These are phyloP conservation scores for Euura lappo DNA, from an alignment of 1,140 invertebrate species.

Conservation along the genomic window DNA sequence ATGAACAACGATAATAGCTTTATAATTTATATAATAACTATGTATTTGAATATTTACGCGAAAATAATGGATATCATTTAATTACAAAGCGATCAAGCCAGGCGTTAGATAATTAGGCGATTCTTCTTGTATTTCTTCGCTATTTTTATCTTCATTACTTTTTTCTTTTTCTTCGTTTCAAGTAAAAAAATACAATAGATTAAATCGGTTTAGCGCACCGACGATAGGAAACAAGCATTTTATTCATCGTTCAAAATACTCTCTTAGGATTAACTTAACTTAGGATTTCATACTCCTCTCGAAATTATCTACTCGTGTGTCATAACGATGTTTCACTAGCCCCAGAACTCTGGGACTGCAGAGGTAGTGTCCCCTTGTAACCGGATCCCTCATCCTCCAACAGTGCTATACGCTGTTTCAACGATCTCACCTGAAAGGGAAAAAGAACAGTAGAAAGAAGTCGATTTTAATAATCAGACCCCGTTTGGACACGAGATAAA, in stretches of 20 bases:
- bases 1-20: neutral
- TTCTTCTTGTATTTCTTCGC: neutral
- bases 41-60: neutral
- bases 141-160: neutral
- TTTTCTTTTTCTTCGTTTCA: constrained; percentile 11
- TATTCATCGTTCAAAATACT: constrained; percentile 20
- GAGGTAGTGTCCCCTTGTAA: constrained; percentile 40
- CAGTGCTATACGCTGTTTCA: constrained; percentile 46
- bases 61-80: neutral
- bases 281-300: neutral
- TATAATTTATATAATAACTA: neutral
- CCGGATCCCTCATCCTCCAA: constrained; percentile 43
- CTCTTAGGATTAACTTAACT: constrained; percentile 1
- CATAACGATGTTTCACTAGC: constrained; percentile 53
- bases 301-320: constrained; percentile 37
- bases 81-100: neutral
- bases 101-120: neutral
- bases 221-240: constrained; percentile 24
- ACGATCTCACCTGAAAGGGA: constrained; percentile 40
- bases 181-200: constrained; percentile 50
- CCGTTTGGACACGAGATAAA: neutral
- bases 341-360: constrained; percentile 50
- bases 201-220: constrained; percentile 27
- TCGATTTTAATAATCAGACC: too few relatives aligned
- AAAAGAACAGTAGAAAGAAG: neutral